phyloP scores from a whole-genome alignment of 1,140 invertebrate species.

The Papilio glaucus region DNA sequence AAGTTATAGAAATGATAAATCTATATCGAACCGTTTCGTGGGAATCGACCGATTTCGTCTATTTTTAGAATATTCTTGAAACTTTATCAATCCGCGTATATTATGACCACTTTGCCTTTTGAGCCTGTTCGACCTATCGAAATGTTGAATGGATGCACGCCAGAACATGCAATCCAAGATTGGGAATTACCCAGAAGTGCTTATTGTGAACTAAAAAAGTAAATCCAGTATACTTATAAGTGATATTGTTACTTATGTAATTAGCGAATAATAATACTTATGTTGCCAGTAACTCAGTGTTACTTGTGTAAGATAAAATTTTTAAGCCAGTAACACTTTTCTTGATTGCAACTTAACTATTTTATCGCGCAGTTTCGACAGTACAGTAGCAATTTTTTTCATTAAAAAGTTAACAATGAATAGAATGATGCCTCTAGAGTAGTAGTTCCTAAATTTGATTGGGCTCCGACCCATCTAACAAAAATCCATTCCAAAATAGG shows the following conservation, averaged over 20 bases:
- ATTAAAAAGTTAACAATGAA: background rate
- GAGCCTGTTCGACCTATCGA: conserved; percentile 7
- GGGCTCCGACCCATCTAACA: too few species aligned
- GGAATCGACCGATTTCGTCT: background rate
- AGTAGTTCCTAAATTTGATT: too few species aligned
- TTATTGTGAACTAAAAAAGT: background rate
- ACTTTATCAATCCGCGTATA: background rate
- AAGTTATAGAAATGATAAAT: conserved; percentile 9
- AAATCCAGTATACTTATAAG: too few species aligned
- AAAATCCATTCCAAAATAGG: too few species aligned
- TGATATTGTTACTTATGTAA: too few species aligned
- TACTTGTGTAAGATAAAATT: too few species aligned
- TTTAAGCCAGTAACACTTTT: too few species aligned
- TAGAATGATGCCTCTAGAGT: background rate
- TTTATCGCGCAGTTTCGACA: too few species aligned
- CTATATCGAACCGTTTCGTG: background rate
- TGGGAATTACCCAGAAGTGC: background rate
- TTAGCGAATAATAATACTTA: too few species aligned
- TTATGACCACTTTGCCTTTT: conserved; percentile 1
- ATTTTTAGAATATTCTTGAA: conserved; percentile 17
- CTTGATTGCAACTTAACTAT: too few species aligned
- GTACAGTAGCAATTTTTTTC: too few species aligned
- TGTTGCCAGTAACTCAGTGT: too few species aligned
- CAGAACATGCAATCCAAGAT: background rate
- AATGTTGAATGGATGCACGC: background rate